Evolutionary conservation across 2,888 invertebrate genomes (phyloP), one percentile per base, ranked within the genome.

Genomic region (Carterocephalus palaemon): DNA sequence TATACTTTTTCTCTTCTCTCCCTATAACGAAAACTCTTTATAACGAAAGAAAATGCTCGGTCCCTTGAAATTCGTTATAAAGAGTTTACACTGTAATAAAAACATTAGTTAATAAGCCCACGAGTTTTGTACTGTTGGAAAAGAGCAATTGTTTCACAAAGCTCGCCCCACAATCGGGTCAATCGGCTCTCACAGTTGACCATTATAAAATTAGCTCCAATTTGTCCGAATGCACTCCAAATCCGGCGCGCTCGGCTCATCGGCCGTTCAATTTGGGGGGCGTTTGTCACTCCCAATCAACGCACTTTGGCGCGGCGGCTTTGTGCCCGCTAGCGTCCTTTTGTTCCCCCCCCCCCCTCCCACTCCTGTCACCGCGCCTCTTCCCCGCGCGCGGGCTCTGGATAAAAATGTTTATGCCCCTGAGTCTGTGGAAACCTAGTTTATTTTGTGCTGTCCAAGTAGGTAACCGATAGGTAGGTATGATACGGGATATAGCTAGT

Each of bases 221-320:
- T 43, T 43, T 22, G 24, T 3, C 8, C 10, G 42, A 42, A 42
- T 24, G 34, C 34, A 42, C 20, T 15, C 19, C 17, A 33, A 19
- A 20, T 17, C 17, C 19, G 33, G 22, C 20, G 20, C 16, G 19
- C 20, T 28, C 16, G 19, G 26, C 42, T 34, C 42, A 28, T 42
- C 42, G 33, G 17, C 16, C 41, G 41, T 16, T 24, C 33, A 24
- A 41, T 34, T 34, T 20, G 28, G 42, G 9, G 34, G 42, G 34
- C 42, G 36, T 28, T 43, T 43, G 42, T 43, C 42, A 43, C 42
- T 43, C 6, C 28, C 36, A 43, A 43, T 40, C 40, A 40, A 29
- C 31, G 31, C 38, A 28, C 28, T 38, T 26, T 26, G 37, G 17
- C 26, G 23, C 36, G 37, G 37, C 17, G 37, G 37, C 37, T 37